Percentiles rank a stretch among this genome's conserved stretches.
These are phyloP conservation scores for Macrobrachium nipponense DNA, from an alignment of 1,140 invertebrate genomes.

Conservation along the genomic window DNA sequence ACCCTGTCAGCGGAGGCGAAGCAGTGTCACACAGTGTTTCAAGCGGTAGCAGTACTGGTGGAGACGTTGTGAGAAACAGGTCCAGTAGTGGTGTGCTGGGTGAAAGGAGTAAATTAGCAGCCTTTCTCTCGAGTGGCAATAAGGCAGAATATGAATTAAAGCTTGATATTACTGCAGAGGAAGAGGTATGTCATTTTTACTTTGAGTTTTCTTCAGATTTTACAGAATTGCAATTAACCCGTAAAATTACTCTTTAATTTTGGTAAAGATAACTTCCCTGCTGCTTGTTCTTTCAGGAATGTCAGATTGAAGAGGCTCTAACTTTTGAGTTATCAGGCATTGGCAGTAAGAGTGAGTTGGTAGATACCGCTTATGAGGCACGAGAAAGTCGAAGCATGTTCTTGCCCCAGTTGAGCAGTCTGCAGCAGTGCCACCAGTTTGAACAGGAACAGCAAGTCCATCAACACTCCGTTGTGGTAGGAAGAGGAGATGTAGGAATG, in stretches of 20 bases:
- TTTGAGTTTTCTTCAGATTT: not conserved
- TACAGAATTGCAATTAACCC: not conserved
- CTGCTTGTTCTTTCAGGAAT: slow-evolving; percentile 33
- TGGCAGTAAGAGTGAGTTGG: not conserved
- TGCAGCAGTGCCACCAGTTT: not conserved
- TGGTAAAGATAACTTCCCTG: not conserved
- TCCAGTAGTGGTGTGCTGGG: slow-evolving; percentile 31
- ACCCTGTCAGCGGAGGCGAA: slow-evolving; percentile 7
- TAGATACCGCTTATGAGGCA: slow-evolving; percentile 51
- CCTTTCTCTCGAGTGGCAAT: slow-evolving; percentile 40
- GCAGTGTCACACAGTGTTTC: not conserved
- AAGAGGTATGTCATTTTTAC: slow-evolving; percentile 35
- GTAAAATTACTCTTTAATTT: not conserved
- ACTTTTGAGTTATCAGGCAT: slow-evolving; percentile 33
- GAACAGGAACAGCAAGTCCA: slow-evolving; percentile 28
- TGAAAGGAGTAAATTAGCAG: slow-evolving; percentile 47
- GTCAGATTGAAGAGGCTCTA: slow-evolving; percentile 45
- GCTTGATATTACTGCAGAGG: slow-evolving; percentile 51
- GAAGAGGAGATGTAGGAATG: slow-evolving; percentile 9
- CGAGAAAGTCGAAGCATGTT: slow-evolving; percentile 31
- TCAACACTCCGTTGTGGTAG: slow-evolving; percentile 42
- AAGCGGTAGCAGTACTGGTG: slow-evolving; percentile 13
- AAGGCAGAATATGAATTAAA: slow-evolving; percentile 56
- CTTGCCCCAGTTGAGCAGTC: not conserved
- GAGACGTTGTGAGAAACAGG: slow-evolving; percentile 26